Conservation (phyloP, 2,888 invertebrate species). For the Chouioia cunea region DNA sequence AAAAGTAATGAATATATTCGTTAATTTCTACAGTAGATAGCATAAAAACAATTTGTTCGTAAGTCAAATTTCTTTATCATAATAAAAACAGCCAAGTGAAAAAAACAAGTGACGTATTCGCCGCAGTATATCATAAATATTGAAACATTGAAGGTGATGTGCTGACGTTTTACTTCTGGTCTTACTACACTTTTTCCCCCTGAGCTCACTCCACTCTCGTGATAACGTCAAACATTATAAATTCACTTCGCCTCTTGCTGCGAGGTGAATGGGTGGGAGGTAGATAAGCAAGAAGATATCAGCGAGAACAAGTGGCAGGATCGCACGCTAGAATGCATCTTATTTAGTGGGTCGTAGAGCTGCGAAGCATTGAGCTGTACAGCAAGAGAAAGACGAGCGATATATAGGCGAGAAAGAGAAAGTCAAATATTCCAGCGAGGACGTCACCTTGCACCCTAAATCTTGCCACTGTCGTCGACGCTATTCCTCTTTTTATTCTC, state of each 20-base stretch:
- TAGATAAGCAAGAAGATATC: too few relatives aligned
- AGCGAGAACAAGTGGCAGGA: not conserved
- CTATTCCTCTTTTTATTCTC: not conserved
- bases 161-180: not conserved
- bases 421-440: slow-evolving; percentile 33
- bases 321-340: too few relatives aligned
- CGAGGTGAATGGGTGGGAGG: not conserved
- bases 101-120: slow-evolving; percentile 4
- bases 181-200: not conserved
- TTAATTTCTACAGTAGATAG: too few relatives aligned
- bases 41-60: too few relatives aligned
- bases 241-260: slow-evolving; percentile 1
- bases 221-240: slow-evolving; percentile 25
- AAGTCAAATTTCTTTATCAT: too few relatives aligned
- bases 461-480: not conserved
- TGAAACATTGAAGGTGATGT: not conserved
- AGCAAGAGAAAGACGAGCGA: not conserved
- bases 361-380: not conserved
- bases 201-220: not conserved
- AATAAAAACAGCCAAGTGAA: slow-evolving; percentile 14
- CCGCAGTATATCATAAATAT: slow-evolving; percentile 11
- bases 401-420: not conserved
- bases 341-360: too few relatives aligned
- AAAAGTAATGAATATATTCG: too few relatives aligned
- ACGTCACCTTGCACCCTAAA: slow-evolving; percentile 27